Conservation (phyloP, 2,888 invertebrate genomes). For the Andrena bicolor region DNA sequence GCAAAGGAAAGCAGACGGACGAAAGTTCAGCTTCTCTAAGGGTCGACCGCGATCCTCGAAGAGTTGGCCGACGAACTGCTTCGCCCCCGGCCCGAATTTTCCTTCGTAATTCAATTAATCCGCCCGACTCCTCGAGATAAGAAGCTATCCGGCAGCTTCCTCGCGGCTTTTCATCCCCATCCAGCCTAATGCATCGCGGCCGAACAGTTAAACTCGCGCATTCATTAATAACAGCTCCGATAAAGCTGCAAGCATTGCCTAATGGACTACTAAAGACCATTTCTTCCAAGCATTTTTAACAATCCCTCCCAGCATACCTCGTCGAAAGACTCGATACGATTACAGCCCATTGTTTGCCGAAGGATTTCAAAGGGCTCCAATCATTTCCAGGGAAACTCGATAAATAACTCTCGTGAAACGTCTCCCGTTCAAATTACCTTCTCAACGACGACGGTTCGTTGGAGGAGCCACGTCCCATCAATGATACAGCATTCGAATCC, state of each 20-base stretch:
- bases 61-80: background rate
- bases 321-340: slow-evolving; percentile 24
- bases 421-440: slow-evolving; percentile 12
- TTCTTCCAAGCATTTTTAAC: background rate
- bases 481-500: slow-evolving; percentile 35
- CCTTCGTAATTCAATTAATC: slow-evolving; percentile 27
- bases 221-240: slow-evolving; percentile 18
- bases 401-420: slow-evolving; percentile 31
- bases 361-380: slow-evolving; percentile 40
- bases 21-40: background rate
- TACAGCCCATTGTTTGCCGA: slow-evolving; percentile 39
- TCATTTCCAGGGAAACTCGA: slow-evolving; percentile 31
- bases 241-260: background rate
- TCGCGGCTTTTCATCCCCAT: no score
- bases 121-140: slow-evolving; percentile 8
- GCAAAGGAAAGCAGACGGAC: slow-evolving; percentile 10
- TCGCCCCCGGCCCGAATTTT: slow-evolving; percentile 14
- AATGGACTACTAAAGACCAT: background rate
- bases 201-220: background rate
- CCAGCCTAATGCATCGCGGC: background rate
- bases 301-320: background rate
- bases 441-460: background rate
- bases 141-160: slow-evolving; percentile 15
- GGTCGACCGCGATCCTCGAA: background rate
- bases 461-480: background rate